Base-by-base conservation (phyloP, 2,797 vertebrate genomes). In the Helostoma temminkii region DNA sequence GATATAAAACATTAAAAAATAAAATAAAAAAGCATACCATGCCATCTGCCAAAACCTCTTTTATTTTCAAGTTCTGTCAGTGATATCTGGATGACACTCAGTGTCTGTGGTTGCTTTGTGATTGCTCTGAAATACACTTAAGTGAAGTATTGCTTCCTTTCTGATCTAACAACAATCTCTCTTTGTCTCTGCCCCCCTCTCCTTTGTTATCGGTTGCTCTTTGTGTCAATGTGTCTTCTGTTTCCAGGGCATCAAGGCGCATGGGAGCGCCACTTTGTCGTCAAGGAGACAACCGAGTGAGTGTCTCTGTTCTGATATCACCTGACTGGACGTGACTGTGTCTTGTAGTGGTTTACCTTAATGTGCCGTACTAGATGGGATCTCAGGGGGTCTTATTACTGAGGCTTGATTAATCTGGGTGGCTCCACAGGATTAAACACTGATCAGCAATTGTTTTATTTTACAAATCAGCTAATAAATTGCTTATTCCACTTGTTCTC, bases 241-340 rank as follows among this genome's bases (percentile, higher is more conserved):
- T 84, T 92, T 92, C 75, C 91, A 94, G 92, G 90, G 86, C 84
- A 80, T 86, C 91, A 91, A 85, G 84, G 84, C 84, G 85, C 90
- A 89, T 19, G 87, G 88, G 86, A 88, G 88, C 74, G 88, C 89
- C 76, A 69, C 85, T 75, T 76, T 91, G 74, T 91, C 89, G 39
- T 90, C 92, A 90, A 89, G 87, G 90, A 93, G 90, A 91, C 92
- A 88, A 73, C 82, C 89, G 71, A 92, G 93, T 92, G 91, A 93
- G 92, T 94, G 91, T 90, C 88, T 91, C 76, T 87, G 90, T 88
- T 90, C 87, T 90, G 86, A 85, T 88, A 84, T 91, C 87, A 87
- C 86, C 82, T 84, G 74, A 72, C 81, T 92, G 87, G 86, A 89
- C 78, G 83, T 92, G 71, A 84, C 81, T 86, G 77, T 89, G 86